phyloP scores from a whole-genome alignment of 2,113 vertebrate species.

The Colaptes auratus region DNA sequence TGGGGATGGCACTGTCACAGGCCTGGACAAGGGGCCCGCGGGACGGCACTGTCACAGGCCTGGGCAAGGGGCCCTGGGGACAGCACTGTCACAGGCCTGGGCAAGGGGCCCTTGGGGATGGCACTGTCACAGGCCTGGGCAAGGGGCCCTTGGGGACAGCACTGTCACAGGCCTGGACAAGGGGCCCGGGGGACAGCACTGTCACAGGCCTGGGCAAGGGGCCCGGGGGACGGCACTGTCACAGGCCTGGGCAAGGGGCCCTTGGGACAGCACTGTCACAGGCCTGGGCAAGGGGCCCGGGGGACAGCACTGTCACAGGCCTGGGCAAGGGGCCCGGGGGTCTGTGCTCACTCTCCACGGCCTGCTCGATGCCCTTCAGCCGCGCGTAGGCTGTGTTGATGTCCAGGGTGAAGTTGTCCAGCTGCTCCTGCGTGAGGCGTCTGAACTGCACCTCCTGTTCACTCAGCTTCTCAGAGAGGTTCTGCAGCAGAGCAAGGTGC shows the following conservation, averaged over 20 bases:
- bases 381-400: conserved; percentile 92
- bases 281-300: too few species aligned
- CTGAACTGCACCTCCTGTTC: conserved; percentile 90
- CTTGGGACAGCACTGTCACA: neutral
- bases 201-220: too few species aligned
- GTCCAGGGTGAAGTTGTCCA: conserved; percentile 94
- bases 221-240: too few species aligned
- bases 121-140: neutral
- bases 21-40: too few species aligned
- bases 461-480: conserved; percentile 83
- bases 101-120: too few species aligned
- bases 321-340: too few species aligned
- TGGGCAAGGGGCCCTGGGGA: neutral
- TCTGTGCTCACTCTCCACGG: conserved; percentile 89
- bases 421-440: conserved; percentile 91
- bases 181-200: rapidly evolving
- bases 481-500: conserved; percentile 66
- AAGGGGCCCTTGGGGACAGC: rapidly evolving
- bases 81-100: too few species aligned
- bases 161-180: neutral
- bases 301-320: too few species aligned
- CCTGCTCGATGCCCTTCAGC: conserved; percentile 93
- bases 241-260: neutral
- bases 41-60: rapidly evolving
- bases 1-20: rapidly evolving